Evolutionary conservation across 2,113 vertebrate genomes (phyloP).

Genomic region (Stictonetta naevosa): DNA sequence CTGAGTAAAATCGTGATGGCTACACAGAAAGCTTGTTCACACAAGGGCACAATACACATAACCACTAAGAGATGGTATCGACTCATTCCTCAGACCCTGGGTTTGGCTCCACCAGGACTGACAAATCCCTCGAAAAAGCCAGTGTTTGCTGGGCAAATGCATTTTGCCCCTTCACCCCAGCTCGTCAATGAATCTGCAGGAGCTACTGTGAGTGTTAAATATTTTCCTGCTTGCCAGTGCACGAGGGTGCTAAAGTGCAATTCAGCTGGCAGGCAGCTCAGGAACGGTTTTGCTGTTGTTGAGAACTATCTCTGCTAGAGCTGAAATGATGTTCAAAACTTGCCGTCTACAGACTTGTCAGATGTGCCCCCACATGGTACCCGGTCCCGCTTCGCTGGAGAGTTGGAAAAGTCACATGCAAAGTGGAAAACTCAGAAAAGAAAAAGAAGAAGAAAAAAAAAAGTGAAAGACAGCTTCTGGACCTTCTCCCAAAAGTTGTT

Average conservation of each 20-base stretch:
- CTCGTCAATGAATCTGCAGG: not conserved
- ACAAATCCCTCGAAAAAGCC: not conserved
- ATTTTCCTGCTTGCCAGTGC: not conserved
- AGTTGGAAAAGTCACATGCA: not conserved
- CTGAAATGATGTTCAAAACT: not conserved
- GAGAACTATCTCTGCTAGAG: not conserved
- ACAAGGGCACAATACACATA: not conserved
- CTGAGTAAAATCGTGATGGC: not conserved
- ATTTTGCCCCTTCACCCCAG: not conserved
- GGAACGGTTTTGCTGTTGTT: not conserved
- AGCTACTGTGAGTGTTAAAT: not conserved
- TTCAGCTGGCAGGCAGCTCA: not conserved
- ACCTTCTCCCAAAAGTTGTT: not conserved
- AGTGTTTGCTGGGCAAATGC: not conserved
- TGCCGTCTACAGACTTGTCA: accelerated
- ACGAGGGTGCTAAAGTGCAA: not conserved
- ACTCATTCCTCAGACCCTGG: not conserved
- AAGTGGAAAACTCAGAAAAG: not conserved
- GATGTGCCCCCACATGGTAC: not conserved
- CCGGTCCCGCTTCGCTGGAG: not conserved
- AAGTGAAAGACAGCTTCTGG: not conserved
- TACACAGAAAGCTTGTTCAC: not conserved
- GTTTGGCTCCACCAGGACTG: not conserved
- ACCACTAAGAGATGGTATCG: not conserved
- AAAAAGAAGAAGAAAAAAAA: not conserved